Percentiles rank a stretch among this genome's conserved stretches.
phyloP scores from a whole-genome alignment of 2,888 invertebrate genomes.

The Perizoma affinitatum region DNA sequence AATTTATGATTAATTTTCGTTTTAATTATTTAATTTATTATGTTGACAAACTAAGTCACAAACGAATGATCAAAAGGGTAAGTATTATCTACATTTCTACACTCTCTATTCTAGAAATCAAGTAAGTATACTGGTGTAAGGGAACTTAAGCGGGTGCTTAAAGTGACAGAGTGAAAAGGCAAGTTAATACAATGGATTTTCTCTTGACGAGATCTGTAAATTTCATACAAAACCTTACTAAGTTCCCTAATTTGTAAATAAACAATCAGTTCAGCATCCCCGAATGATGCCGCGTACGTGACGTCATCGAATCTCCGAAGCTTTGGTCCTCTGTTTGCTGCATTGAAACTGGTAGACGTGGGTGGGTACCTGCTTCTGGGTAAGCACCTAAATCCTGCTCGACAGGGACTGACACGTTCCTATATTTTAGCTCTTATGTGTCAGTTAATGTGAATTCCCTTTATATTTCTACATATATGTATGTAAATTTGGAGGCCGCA shows the following conservation, averaged over 20 bases:
- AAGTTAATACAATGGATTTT: no score
- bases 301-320: slow-evolving; percentile 27
- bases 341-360: neutral
- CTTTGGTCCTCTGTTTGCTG: slow-evolving; percentile 25
- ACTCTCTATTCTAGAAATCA: no score
- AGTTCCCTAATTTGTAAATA: slow-evolving; percentile 14
- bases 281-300: slow-evolving; percentile 22
- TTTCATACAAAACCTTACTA: neutral
- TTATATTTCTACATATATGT: no score
- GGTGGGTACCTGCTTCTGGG: neutral
- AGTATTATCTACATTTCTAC: no score
- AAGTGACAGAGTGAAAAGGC: no score
- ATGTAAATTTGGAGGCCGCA: no score
- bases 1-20: no score
- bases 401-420: slow-evolving; percentile 25
- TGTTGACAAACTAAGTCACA: no score
- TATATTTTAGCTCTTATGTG: slow-evolving; percentile 15
- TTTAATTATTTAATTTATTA: no score
- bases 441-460: neutral
- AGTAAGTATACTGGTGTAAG: no score
- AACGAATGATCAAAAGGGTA: no score
- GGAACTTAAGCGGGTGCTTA: no score
- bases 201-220: neutral
- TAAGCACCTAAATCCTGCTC: slow-evolving; percentile 23
- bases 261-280: slow-evolving; percentile 8